Evolutionary conservation across 1,140 invertebrate genomes (phyloP).

Genomic region (Solen grandis): DNA sequence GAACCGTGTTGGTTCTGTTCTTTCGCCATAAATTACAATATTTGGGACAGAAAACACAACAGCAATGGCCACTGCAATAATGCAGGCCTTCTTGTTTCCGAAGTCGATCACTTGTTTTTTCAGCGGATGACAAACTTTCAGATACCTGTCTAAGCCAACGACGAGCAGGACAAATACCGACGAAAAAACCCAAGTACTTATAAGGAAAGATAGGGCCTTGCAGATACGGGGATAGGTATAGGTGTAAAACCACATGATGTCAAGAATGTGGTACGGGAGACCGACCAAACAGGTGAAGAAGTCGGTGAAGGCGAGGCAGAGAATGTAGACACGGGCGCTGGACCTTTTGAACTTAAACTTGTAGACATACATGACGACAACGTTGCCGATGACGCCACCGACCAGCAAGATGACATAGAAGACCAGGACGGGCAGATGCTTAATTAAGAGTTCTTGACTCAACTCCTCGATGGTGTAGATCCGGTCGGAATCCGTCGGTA

Average conservation of each 20-base stretch:
- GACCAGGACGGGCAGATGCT: slow-evolving; percentile 51
- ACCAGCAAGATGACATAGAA: slow-evolving; percentile 53
- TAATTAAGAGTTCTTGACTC: too few relatives aligned
- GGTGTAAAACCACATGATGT: slow-evolving; percentile 61
- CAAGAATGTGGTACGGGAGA: slow-evolving; percentile 66
- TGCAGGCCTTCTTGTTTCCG: slow-evolving; percentile 49
- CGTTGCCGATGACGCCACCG: slow-evolving; percentile 64
- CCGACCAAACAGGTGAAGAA: slow-evolving; percentile 62
- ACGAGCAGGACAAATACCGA: slow-evolving; percentile 65
- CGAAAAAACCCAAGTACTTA: slow-evolving; percentile 57
- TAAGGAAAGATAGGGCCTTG: slow-evolving; percentile 58
- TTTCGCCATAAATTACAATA: slow-evolving; percentile 35
- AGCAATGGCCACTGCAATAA: slow-evolving; percentile 11
- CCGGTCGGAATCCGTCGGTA: too few relatives aligned
- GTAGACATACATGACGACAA: slow-evolving; percentile 62
- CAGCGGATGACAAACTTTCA: slow-evolving; percentile 64
- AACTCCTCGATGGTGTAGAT: too few relatives aligned
- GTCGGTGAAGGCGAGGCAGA: slow-evolving; percentile 63
- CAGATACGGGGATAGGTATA: slow-evolving; percentile 55
- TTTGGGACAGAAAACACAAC: slow-evolving; percentile 42
- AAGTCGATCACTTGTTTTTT: slow-evolving; percentile 59
- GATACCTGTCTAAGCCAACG: slow-evolving; percentile 65
- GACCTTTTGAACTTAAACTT: slow-evolving; percentile 52
- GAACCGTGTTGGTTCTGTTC: neutral
- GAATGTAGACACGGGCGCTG: slow-evolving; percentile 65